Percentiles rank a stretch among this genome's conserved stretches.
These are phyloP conservation scores for Actias luna DNA, from an alignment of 2,888 invertebrate species.

Conservation along the genomic window DNA sequence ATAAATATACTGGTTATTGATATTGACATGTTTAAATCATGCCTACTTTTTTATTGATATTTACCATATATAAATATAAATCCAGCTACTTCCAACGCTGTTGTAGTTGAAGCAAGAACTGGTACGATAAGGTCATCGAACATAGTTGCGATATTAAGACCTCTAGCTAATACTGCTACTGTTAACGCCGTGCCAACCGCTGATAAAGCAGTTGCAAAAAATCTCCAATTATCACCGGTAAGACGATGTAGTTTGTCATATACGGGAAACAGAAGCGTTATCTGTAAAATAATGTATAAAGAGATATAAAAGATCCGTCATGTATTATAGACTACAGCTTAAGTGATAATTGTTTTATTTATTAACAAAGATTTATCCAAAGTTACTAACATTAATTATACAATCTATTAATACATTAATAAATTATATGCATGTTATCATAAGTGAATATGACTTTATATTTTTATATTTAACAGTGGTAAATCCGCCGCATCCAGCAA, in stretches of 20 bases:
- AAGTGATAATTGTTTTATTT: no score
- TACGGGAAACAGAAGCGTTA: constrained; percentile 67
- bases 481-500: no score
- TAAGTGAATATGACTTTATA: no score
- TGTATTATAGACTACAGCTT: not conserved
- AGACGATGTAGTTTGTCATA: constrained; percentile 68
- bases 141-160: constrained; percentile 55
- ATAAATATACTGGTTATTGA: not conserved
- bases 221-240: constrained; percentile 67
- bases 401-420: no score
- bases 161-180: constrained; percentile 60
- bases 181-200: constrained; percentile 68
- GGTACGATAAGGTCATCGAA: constrained; percentile 67
- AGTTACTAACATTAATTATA: no score
- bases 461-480: no score
- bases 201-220: constrained; percentile 65
- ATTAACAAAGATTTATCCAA: no score
- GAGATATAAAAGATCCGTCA: not conserved
- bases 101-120: constrained; percentile 60
- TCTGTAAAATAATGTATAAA: constrained; percentile 48
- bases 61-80: constrained; percentile 75
- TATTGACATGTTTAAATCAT: not conserved
- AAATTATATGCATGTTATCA: no score
- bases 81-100: constrained; percentile 64
- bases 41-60: constrained; percentile 19